phyloP scores from a whole-genome alignment of 2,797 vertebrate species.

The Parauchenoglanis punctatus region DNA sequence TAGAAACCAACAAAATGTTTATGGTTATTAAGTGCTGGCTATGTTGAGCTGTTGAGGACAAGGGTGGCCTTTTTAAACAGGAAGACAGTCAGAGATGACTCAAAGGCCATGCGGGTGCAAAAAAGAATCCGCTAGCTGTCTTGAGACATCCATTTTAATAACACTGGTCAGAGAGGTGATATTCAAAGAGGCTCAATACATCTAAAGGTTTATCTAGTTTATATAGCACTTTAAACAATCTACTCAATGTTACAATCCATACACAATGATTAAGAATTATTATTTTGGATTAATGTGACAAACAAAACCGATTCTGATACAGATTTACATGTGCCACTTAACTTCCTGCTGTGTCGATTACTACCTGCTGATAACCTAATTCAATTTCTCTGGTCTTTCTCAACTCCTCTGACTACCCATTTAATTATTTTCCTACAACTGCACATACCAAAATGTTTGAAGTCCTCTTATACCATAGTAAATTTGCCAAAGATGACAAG shows the following conservation, averaged over 20 bases:
- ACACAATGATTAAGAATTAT: neutral
- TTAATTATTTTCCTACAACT: neutral
- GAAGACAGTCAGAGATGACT: neutral
- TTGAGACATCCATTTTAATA: neutral
- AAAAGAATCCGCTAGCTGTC: neutral
- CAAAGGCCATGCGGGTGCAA: neutral
- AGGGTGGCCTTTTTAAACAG: neutral
- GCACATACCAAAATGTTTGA: neutral
- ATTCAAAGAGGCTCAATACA: neutral
- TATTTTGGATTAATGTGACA: neutral
- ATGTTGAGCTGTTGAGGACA: neutral
- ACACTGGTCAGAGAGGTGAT: neutral
- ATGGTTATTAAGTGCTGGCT: neutral
- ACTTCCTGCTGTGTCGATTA: neutral
- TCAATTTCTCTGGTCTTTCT: neutral
- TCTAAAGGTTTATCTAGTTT: neutral
- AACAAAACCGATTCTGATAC: neutral
- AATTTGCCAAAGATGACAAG: neutral
- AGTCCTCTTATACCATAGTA: neutral
- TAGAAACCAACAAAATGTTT: neutral
- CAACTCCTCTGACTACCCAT: neutral
- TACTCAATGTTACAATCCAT: neutral
- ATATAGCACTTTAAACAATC: neutral
- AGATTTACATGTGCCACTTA: neutral
- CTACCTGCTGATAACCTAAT: neutral